Evolutionary conservation across 2,888 invertebrate genomes (phyloP).

Genomic region (Drymonia ruficornis): DNA sequence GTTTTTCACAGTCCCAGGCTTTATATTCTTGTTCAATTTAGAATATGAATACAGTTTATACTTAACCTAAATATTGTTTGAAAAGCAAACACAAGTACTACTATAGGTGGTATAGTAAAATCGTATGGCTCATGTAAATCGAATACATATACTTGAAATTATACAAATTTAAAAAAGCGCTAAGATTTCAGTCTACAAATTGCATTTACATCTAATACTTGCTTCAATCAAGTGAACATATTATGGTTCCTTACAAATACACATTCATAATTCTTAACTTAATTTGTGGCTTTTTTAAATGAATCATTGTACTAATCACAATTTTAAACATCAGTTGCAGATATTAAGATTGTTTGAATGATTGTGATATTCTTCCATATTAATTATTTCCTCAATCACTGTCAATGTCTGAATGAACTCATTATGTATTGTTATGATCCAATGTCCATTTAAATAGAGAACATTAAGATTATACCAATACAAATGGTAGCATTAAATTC

Average conservation of each 20-base stretch:
- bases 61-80: not conserved
- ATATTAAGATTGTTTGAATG: not conserved
- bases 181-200: conserved; percentile 40
- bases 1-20: not conserved
- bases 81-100: not conserved
- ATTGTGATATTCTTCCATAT: not conserved
- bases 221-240: conserved; percentile 28
- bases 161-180: conserved; percentile 12
- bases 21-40: not conserved
- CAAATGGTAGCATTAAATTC: not conserved
- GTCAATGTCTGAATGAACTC: not conserved
- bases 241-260: conserved; percentile 21
- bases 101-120: conserved; percentile 7
- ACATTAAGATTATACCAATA: not conserved
- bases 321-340: not conserved
- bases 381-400: conserved; percentile 5
- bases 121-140: conserved; percentile 8
- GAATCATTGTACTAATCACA: not conserved
- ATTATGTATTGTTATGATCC: not conserved
- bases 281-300: conserved; percentile 6
- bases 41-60: not conserved
- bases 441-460: not conserved
- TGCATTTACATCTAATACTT: conserved; percentile 26
- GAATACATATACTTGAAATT: conserved; percentile 9
- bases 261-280: conserved; percentile 7